phyloP scores from a whole-genome alignment of 2,113 vertebrate genomes.

The Syngnathus scovelli region DNA sequence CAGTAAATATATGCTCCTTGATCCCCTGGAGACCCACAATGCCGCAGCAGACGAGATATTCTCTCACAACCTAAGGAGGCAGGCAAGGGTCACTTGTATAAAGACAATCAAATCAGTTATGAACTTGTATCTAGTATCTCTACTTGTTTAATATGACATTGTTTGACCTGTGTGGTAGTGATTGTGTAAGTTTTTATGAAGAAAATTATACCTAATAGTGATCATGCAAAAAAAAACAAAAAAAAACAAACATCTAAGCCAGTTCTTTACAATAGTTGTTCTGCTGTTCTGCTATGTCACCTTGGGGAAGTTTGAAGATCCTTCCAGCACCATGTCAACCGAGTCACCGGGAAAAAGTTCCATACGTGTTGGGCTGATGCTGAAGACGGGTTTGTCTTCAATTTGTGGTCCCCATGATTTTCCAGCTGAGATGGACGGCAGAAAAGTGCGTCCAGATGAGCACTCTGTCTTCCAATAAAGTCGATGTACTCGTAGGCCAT shows the following conservation, averaged over 20 bases:
- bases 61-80: constrained; percentile 69
- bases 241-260: no score
- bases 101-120: neutral
- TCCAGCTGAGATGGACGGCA: constrained; percentile 21
- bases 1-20: constrained; percentile 67
- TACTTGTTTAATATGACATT: neutral
- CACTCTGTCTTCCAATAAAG: constrained; percentile 74
- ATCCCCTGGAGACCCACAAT: constrained; percentile 55
- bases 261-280: no score
- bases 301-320: constrained; percentile 68
- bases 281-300: constrained; percentile 45
- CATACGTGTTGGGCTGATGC: constrained; percentile 63
- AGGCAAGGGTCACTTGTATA: neutral
- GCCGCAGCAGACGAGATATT: constrained; percentile 75
- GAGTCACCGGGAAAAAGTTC: constrained; percentile 75
- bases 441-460: constrained; percentile 18
- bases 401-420: rapidly evolving
- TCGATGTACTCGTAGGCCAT: constrained; percentile 68
- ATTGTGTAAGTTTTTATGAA: neutral
- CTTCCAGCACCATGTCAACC: constrained; percentile 70
- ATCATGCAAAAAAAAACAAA: no score
- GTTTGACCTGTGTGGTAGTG: neutral
- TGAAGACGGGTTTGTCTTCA: constrained; percentile 60
- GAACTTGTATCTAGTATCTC: neutral
- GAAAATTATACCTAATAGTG: neutral